These are phyloP conservation scores for Hucho hucho DNA, from an alignment of 2,113 vertebrate species.

Conservation along the genomic window DNA sequence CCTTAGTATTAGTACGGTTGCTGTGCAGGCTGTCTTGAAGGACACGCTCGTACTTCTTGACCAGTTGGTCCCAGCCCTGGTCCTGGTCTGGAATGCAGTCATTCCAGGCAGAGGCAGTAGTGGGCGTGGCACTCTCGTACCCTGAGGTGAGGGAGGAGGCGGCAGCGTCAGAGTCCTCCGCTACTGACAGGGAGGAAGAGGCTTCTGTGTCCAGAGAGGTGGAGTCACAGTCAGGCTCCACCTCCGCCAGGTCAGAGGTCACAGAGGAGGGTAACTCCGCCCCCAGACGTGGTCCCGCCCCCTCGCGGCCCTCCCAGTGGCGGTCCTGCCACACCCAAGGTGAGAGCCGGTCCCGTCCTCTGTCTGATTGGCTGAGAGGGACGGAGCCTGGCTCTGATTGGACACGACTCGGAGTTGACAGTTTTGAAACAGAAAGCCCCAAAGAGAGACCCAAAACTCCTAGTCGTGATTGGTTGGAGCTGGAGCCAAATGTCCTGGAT, in stretches of 20 bases:
- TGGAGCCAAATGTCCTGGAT: conserved; percentile 7
- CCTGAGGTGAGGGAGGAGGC: conserved; percentile 66
- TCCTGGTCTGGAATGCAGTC: background rate
- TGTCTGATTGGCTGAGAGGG: conserved; percentile 18
- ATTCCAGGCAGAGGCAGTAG: conserved; percentile 54
- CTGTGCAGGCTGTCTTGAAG: conserved; percentile 80
- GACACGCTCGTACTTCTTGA: conserved; percentile 78
- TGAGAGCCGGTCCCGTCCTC: conserved; percentile 5
- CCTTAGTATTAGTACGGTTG: conserved; percentile 78
- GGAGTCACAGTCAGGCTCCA: conserved; percentile 54
- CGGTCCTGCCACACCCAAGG: conserved; percentile 56
- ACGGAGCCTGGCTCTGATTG: conserved; percentile 18
- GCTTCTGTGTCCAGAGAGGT: conserved; percentile 68
- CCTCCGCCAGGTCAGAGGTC: background rate
- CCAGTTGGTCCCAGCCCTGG: conserved; percentile 70
- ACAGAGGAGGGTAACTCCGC: background rate
- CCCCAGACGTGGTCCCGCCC: conserved; percentile 16
- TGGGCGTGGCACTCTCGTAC: conserved; percentile 68
- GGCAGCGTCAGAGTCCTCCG: conserved; percentile 20
- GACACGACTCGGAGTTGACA: conserved; percentile 10
- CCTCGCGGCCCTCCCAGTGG: conserved; percentile 31
- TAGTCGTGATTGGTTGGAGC: conserved; percentile 16
- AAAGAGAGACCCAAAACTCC: background rate
- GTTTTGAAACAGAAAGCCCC: conserved; percentile 28
- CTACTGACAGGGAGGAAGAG: conserved; percentile 43